A percentile compares a stretch with the other conserved stretches of the same genome.
phyloP scores from a whole-genome alignment of 2,888 invertebrate species.

The Ariolimax columbianus region DNA sequence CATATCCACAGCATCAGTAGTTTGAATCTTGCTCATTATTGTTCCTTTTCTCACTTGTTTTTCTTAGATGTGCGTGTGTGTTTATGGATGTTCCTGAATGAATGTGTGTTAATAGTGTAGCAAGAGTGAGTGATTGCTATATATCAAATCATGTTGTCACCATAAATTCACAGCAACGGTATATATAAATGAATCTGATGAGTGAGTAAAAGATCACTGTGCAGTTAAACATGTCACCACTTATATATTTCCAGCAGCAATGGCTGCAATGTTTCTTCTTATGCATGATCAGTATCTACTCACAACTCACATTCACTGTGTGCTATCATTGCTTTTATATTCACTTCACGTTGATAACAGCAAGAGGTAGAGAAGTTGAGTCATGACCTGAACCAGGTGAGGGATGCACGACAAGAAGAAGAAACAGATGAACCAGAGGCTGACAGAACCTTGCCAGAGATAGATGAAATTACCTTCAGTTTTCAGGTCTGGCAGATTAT shows the following conservation, averaged over 20 bases:
- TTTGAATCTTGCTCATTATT: too few relatives aligned
- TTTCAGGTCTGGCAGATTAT: conserved; percentile 40
- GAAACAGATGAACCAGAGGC: background rate
- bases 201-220: background rate
- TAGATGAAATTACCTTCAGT: conserved; percentile 49
- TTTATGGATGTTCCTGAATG: background rate
- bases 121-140: too few relatives aligned
- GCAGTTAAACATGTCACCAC: background rate
- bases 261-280: background rate
- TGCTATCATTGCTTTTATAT: background rate
- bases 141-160: too few relatives aligned
- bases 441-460: conserved; percentile 47
- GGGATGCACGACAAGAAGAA: conserved; percentile 22
- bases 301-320: background rate
- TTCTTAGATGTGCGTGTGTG: too few relatives aligned
- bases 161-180: too few relatives aligned
- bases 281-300: background rate
- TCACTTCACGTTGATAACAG: conserved; percentile 34
- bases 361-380: conserved; percentile 44
- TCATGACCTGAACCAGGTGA: conserved; percentile 37
- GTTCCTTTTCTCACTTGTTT: too few relatives aligned
- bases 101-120: too few relatives aligned
- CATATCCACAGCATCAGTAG: too few relatives aligned
- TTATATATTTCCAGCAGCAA: background rate
- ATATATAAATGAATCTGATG: too few relatives aligned